Percentiles rank a stretch among this genome's conserved stretches.
These are phyloP conservation scores for Heloderma charlesbogerti DNA, from an alignment of 2,113 vertebrate genomes.

Conservation along the genomic window DNA sequence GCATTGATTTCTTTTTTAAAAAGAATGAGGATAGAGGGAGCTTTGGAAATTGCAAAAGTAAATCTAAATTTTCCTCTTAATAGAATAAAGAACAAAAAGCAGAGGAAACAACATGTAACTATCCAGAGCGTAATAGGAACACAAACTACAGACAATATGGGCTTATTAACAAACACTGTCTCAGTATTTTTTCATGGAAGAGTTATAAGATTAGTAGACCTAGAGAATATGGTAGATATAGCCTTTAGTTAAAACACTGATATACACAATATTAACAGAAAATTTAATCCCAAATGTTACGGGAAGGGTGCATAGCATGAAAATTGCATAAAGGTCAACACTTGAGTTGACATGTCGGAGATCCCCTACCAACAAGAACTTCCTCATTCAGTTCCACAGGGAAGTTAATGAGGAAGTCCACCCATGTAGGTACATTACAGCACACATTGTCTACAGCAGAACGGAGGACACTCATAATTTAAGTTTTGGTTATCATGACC, in stretches of 20 bases:
- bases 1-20: background rate
- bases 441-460: background rate
- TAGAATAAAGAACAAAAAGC: constrained; percentile 17
- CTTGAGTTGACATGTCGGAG: background rate
- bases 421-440: background rate
- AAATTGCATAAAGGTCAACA: background rate
- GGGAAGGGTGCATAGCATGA: background rate
- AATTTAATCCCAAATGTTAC: background rate
- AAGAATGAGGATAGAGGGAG: background rate
- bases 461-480: background rate
- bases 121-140: background rate
- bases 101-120: background rate
- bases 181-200: background rate
- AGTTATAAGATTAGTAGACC: background rate
- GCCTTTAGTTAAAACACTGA: background rate
- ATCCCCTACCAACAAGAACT: background rate
- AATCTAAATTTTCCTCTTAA: constrained; percentile 22
- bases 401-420: background rate
- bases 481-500: background rate
- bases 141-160: background rate
- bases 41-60: background rate
- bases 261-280: background rate
- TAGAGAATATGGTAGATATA: background rate
- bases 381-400: background rate
- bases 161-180: background rate